These are phyloP conservation scores for Cecidostiba fungosa DNA, from an alignment of 2,888 invertebrate species.

Conservation along the genomic window DNA sequence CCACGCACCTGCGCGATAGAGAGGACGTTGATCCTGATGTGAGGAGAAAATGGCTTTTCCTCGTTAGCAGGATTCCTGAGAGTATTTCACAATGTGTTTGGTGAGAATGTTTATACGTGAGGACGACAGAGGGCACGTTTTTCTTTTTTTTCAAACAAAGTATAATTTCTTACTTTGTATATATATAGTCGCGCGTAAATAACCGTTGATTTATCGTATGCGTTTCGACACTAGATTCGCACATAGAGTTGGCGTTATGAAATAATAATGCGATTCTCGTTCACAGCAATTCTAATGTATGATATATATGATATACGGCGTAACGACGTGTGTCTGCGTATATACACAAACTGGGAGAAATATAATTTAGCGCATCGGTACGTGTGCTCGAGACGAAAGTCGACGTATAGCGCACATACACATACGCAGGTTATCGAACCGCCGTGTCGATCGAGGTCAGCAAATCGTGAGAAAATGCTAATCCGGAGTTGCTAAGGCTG, in stretches of 20 bases:
- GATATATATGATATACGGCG: no score
- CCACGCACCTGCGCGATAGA: neutral
- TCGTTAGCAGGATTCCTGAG: neutral
- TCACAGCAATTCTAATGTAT: neutral
- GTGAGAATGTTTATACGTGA: neutral
- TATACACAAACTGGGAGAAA: neutral
- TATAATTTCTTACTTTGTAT: neutral
- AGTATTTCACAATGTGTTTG: neutral
- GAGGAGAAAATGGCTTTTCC: neutral
- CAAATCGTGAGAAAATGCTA: constrained; percentile 66
- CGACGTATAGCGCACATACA: neutral
- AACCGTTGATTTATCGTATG: neutral
- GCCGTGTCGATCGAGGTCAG: constrained; percentile 68
- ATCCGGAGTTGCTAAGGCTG: constrained; percentile 48
- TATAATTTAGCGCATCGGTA: neutral
- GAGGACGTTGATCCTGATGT: neutral
- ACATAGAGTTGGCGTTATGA: neutral
- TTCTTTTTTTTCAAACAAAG: neutral
- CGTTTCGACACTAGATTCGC: neutral
- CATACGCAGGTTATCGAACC: constrained; percentile 67
- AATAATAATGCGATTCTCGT: neutral
- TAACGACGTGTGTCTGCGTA: no score
- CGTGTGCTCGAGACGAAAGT: constrained; percentile 17
- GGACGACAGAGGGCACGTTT: no score
- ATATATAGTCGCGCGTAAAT: neutral